Evolutionary conservation across 1,140 invertebrate species (phyloP), one percentile per base, ranked within the genome.

Genomic region (Adoxophyes honmai): DNA sequence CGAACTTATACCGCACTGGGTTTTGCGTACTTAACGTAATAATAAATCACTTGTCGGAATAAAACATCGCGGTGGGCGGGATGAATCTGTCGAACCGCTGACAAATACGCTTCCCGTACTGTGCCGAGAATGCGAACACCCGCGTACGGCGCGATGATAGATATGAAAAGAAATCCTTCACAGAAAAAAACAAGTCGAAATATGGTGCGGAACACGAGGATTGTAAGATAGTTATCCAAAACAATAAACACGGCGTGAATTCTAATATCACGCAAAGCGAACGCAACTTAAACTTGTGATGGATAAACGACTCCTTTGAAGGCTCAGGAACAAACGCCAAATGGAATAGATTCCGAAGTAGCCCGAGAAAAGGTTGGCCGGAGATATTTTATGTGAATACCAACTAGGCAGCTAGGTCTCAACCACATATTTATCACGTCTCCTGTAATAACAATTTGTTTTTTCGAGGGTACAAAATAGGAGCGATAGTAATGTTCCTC

Each of bases 361-460:
- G 15, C 15, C 39, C 18, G 4, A 11, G 16, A 21, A 48, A 48
- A 48, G 21, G 42, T 16, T 48, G 21, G 42, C 10, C 18, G 16
- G 42, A 48, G 42, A 48, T 48, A 48, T 48, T 48, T n/a, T 48
- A 48, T 48, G n/a, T 48, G 16, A 48, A 48, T 48, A 48, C 42
- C 42, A 48, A 48, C 42, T 48, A 48, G 42, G 42, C 21, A 28
- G 42, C 39, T 28, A 48, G 11, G 42, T 48, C 14, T 44, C 42
- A 48, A 33, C 21, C 42, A 48, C 42, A 48, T 28, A 48, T 48
- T 48, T 48, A 48, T 48, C 42, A 48, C 18, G 42, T 48, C 42
- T 48, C n/a, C 42, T 28, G 42, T 48, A 48, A 48, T 48, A 48
- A 48, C 42, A 48, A 48, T 48, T 48, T 48, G 42, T 48, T 48